Evolutionary conservation across 2,797 vertebrate species (phyloP), one percentile per base, ranked within the genome.

Genomic region (Xenopus petersii): DNA sequence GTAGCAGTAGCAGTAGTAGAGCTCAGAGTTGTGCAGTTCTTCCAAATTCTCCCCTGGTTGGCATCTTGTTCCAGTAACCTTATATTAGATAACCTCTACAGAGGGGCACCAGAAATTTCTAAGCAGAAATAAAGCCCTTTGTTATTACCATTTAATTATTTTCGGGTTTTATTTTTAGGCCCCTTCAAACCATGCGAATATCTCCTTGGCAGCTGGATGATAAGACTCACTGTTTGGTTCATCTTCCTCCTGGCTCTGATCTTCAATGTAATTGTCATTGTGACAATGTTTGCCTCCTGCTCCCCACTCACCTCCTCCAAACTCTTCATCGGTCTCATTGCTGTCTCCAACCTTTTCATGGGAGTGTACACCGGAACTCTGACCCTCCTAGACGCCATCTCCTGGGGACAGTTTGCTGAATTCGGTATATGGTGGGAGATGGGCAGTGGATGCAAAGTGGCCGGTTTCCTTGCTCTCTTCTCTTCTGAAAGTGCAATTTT

Each of bases 171-270:
- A 85, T 49, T 73, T 68, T 49, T 86, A 98, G 97, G 97, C 85
- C 96, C 95, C 71, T 98, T 99, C 84, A 99, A 99, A 87, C 98
- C 98, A 16, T 99, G 98, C 59, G 93, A 95, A 86, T 95, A 98
- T 81, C 89, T 99, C 75, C 86, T 99, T 81, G 97, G 97, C 73
- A 99, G 95, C 89, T 99, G 98, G 98, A 99, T 99, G 97, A 98
- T 99, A 73, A 95, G 96, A 62, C 92, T 98, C 80, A 98, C 96
- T 0, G 95, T 99, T 68, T 99, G 98, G 98, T 99, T 99, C 88
- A 98, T 99, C 90, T 98, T 97, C 87, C 87, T 98, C 86, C 93
- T 96, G 74, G 93, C 97, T 0, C 84, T 99, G 83, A 86, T 95
- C 81, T 98, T 97, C 84, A 99, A 99, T 86, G 86, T 93, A 73